These are phyloP conservation scores for Ammodytes marinus DNA, from an alignment of 2,113 vertebrate species.

Conservation along the genomic window DNA sequence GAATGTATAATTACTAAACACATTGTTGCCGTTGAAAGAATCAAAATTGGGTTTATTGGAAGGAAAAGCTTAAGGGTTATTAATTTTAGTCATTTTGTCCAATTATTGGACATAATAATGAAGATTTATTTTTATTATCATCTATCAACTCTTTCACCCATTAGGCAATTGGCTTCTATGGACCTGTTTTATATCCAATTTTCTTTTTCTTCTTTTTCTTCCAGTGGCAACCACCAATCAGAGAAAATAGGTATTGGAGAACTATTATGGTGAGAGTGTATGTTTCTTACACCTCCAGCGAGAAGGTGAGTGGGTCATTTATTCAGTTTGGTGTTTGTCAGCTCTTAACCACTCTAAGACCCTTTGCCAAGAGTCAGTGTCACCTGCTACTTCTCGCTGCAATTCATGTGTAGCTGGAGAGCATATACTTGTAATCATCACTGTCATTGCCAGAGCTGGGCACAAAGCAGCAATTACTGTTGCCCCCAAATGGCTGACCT, in stretches of 20 bases:
- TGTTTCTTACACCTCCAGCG: conserved; percentile 11
- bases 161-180: not conserved
- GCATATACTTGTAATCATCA: conserved; percentile 55
- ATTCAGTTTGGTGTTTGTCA: conserved; percentile 60
- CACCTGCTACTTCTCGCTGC: conserved; percentile 23
- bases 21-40: not conserved
- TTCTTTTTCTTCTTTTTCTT: too few relatives aligned
- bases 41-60: not conserved
- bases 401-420: conserved; percentile 38
- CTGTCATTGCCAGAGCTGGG: conserved; percentile 54
- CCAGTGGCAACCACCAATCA: not conserved
- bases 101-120: not conserved
- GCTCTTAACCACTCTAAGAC: conserved; percentile 35
- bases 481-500: conserved; percentile 55
- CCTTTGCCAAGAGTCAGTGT: conserved; percentile 31
- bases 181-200: too few relatives aligned
- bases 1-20: not conserved
- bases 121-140: not conserved
- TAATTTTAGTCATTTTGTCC: not conserved
- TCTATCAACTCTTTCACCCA: not conserved
- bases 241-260: not conserved
- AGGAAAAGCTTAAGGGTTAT: not conserved
- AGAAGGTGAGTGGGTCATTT: conserved; percentile 40
- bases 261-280: not conserved
- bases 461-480: conserved; percentile 62